phyloP scores from a whole-genome alignment of 2,113 vertebrate species.

The Aramus guarauna region DNA sequence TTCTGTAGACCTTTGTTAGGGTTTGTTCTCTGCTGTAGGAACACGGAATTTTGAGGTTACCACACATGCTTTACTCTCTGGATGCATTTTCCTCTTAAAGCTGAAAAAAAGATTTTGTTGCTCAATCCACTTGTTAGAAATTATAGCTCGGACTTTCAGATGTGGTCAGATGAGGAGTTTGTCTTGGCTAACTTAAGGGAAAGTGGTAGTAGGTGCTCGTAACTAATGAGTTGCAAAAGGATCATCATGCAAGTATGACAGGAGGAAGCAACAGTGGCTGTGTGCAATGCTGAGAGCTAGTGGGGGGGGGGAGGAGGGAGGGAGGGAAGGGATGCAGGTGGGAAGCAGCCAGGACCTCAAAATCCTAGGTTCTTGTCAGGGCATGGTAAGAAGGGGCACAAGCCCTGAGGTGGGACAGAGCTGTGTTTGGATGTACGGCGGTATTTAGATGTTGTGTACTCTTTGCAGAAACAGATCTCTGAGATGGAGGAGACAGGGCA shows the following conservation, averaged over 20 bases:
- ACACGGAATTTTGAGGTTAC: neutral
- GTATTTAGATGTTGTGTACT: neutral
- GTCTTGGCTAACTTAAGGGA: neutral
- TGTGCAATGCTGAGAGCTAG: neutral
- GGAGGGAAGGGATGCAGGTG: neutral
- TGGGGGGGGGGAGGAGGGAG: too few species aligned
- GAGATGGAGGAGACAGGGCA: neutral
- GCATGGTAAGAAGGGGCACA: rapidly evolving
- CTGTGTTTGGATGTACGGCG: rapidly evolving
- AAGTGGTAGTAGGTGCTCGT: neutral
- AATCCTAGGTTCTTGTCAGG: rapidly evolving
- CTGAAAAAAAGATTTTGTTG: neutral
- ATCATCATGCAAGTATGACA: rapidly evolving
- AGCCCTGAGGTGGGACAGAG: neutral
- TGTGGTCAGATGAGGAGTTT: rapidly evolving
- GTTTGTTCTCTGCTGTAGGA: neutral
- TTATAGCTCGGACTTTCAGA: rapidly evolving
- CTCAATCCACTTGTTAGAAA: neutral
- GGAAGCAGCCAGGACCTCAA: neutral
- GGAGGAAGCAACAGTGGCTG: neutral
- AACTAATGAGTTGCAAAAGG: neutral
- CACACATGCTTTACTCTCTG: neutral
- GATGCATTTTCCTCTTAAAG: neutral
- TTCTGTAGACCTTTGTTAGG: neutral
- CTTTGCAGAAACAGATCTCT: neutral